phyloP scores from a whole-genome alignment of 2,113 vertebrate species.

The Oophaga pumilio region DNA sequence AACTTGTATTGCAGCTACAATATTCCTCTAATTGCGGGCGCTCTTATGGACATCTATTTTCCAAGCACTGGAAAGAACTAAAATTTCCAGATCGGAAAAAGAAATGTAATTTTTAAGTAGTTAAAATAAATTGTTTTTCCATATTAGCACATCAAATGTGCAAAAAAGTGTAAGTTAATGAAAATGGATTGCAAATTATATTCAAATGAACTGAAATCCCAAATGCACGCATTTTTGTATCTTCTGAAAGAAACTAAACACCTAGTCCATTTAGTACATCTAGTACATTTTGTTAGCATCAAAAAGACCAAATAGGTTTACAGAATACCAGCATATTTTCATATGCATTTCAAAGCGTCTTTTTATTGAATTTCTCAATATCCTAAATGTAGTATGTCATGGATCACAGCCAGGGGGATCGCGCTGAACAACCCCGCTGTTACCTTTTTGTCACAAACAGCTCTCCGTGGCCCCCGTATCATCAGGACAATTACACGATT shows the following conservation, averaged over 20 bases:
- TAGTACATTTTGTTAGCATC: background rate
- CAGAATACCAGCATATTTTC: background rate
- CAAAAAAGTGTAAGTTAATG: background rate
- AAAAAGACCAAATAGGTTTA: background rate
- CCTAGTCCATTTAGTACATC: no score
- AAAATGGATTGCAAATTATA: background rate
- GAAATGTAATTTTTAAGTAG: background rate
- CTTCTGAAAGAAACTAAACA: background rate
- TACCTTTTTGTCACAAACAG: no score
- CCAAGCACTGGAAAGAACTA: background rate
- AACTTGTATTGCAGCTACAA: background rate
- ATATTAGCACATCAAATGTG: background rate
- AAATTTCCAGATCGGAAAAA: background rate
- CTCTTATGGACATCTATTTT: background rate
- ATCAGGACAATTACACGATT: no score
- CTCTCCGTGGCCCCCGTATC: no score
- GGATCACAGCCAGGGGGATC: no score
- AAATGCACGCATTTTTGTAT: background rate
- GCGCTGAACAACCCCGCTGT: no score
- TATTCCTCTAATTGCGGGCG: background rate
- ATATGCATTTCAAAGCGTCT: background rate
- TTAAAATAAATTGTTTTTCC: constrained; percentile 7
- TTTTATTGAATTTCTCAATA: no score
- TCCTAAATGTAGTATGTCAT: no score
- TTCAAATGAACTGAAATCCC: background rate